Base-by-base conservation (phyloP, 1,140 invertebrate genomes). In the Euura saliciscinereae region DNA sequence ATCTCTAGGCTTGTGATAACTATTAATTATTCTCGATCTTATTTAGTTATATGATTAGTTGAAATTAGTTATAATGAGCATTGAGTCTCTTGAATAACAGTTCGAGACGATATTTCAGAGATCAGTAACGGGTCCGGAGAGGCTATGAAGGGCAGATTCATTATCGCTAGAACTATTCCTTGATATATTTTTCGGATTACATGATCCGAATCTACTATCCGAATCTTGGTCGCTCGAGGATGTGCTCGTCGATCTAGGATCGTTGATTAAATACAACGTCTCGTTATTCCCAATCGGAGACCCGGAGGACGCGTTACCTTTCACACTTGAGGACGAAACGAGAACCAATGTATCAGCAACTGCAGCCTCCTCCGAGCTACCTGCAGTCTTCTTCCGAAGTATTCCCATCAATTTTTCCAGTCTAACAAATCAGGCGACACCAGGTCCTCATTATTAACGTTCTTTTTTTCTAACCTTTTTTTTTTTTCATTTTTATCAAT, bases 121-220 rank as follows among this genome's bases (percentile, higher is more conserved):
- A 73, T 87, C 86, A 2, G 86, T 87, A 7, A 87, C 85, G 1
- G 86, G 86, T 45, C 86, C 86, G 2, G 79, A 80, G 13, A 85
- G 71, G 59, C 80, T 85, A 43, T 79, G 71, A 70, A 28, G 28
- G 28, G 28, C 28, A 28, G 28, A 28, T 28, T 28, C 28, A 28
- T 28, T 28, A 0, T 28, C 28, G 28, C 28, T 28, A 28, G 0
- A 28, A 28, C 1, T 28, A 28, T 28, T 28, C 28, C 28, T 28
- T 28, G 28, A 28, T 28, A 28, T 1, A 28, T 28, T 67, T 13
- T 43, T 78, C 75, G 44, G 75, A 69, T 76, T 75, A 68, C 70
- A 71, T 43, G 69, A 74, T 51, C 66, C 28, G 28, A 28, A 28
- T 28, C 28, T 28, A 28, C 28, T 28, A 28, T 28, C 28, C 70